phyloP scores from a whole-genome alignment of 2,113 vertebrate species.

The Periophthalmus modestus region DNA sequence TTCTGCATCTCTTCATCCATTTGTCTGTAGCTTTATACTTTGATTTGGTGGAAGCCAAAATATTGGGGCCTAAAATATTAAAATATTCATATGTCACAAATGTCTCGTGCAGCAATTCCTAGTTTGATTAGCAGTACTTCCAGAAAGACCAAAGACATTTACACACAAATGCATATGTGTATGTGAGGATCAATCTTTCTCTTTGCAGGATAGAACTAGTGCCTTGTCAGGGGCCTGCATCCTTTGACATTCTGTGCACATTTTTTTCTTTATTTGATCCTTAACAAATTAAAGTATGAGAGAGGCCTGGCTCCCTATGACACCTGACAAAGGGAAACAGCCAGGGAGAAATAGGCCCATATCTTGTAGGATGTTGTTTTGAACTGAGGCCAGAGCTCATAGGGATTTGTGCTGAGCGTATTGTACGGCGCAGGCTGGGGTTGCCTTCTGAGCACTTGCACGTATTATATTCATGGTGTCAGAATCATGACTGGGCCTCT shows the following conservation, averaged over 20 bases:
- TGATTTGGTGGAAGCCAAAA: not conserved
- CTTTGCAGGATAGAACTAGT: not conserved
- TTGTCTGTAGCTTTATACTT: not conserved
- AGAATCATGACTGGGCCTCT: constrained; percentile 52
- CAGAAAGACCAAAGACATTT: not conserved
- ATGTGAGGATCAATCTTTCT: not conserved
- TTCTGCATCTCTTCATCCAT: not conserved
- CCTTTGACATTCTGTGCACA: not conserved
- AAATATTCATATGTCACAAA: no score
- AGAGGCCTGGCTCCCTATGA: constrained; percentile 58
- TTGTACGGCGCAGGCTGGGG: constrained; percentile 27
- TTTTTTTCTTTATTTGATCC: constrained; percentile 31
- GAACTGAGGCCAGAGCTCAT: constrained; percentile 43
- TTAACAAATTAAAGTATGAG: constrained; percentile 56
- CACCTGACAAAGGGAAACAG: constrained; percentile 53
- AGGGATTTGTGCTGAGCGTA: constrained; percentile 27
- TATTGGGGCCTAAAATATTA: not conserved
- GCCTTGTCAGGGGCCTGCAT: not conserved
- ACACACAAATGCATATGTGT: not conserved
- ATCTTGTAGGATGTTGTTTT: constrained; percentile 49
- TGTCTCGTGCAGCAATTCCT: no score
- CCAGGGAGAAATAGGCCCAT: constrained; percentile 61
- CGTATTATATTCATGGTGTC: constrained; percentile 44
- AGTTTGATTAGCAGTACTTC: not conserved
- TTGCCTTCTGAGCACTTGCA: constrained; percentile 46